phyloP scores from a whole-genome alignment of 2,113 vertebrate genomes.

The Cathartes aura region DNA sequence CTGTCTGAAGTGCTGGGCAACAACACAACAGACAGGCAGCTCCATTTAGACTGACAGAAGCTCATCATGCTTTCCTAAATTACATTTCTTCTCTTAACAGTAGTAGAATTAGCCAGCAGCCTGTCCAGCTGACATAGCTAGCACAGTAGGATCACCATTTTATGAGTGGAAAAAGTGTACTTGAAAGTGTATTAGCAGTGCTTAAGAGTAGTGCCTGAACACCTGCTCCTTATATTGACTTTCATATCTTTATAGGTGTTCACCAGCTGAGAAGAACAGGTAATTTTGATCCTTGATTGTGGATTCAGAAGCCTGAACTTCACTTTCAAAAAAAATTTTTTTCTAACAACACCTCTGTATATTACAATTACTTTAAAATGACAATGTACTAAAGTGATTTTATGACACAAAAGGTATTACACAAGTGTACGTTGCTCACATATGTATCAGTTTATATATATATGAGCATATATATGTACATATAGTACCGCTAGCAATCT shows the following conservation, averaged over 20 bases:
- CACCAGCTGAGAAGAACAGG: background rate
- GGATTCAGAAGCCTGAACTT: background rate
- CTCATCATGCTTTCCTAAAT: background rate
- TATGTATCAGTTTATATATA: too few species aligned
- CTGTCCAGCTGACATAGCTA: background rate
- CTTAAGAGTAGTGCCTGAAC: background rate
- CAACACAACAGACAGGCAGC: background rate
- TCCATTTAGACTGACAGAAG: background rate
- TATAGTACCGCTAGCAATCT: background rate
- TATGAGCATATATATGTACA: background rate
- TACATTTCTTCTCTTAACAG: background rate
- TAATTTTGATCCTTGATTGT: background rate
- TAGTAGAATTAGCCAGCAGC: background rate
- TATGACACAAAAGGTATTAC: background rate
- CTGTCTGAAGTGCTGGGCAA: background rate
- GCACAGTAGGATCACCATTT: background rate
- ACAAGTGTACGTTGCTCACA: background rate
- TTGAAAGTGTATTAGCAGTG: background rate
- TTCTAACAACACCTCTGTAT: background rate
- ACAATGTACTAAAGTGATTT: background rate
- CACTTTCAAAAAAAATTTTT: background rate
- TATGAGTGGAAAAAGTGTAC: background rate
- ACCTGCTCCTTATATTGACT: background rate
- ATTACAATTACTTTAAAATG: background rate
- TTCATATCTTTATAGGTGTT: background rate